Evolutionary conservation across 2,888 invertebrate genomes (phyloP), one percentile per base, ranked within the genome.

Genomic region (Ceratothoa steindachneri): DNA sequence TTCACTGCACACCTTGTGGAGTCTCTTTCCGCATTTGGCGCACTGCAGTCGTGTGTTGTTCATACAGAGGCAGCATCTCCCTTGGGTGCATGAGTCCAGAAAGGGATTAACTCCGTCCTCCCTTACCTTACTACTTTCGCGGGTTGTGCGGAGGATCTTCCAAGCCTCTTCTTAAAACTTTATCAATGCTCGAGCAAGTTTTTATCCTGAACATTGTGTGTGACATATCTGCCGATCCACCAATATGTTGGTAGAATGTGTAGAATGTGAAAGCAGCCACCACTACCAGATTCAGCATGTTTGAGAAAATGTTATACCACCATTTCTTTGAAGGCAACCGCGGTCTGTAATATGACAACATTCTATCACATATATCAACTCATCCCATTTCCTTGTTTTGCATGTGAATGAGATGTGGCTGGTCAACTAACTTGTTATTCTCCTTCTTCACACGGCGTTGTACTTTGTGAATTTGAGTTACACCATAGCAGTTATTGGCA

Each of bases 401-500:
- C 60, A 60, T 60, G 60, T n/a, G n/a, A n/a, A 60, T 60, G 60
- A 19, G 60, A 60, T 9, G n/a, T n/a, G n/a, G 60, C n/a, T 60
- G 60, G n/a, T 5, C n/a, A 5, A n/a, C 60, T n/a, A n/a, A 5
- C 24, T 60, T 60, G 5, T 60, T 60, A 9, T 60, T n/a, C n/a
- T 5, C 60, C n/a, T 60, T 60, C 60, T 60, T 5, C 9, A 60
- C 60, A 60, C 5, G 60, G 19, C 60, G n/a, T n/a, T n/a, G n/a
- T n/a, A n/a, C n/a, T n/a, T 12, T 51, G 51, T 51, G 51, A 51
- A 51, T 15, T 51, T 9, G 51, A 51, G 9, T 60, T 5, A 60
- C 60, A 60, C 60, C 60, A 60, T 60, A 60, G 60, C n/a, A 60
- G 60, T 60, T 60, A 24, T 19, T 60, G 60, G 60, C 60, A 60